Evolutionary conservation across 2,797 vertebrate genomes (phyloP).

Genomic region (Chelon labrosus): DNA sequence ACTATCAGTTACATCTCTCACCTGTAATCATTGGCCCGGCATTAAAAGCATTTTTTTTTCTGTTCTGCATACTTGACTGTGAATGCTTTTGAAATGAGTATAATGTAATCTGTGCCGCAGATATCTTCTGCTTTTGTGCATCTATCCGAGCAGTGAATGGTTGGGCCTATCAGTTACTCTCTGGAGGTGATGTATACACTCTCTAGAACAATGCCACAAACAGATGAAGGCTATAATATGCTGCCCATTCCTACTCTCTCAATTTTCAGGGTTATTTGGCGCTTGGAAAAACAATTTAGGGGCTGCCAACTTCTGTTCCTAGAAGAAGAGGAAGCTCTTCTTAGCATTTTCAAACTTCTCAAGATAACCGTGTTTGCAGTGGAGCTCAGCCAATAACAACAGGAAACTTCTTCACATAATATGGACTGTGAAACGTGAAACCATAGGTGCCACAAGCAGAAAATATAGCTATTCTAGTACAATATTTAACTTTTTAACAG

Average conservation of each 20-base stretch:
- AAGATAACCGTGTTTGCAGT: background rate
- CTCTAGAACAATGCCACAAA: conserved; percentile 86
- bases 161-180: conserved; percentile 82
- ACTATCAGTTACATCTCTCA: conserved; percentile 91
- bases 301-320: conserved; percentile 27
- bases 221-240: conserved; percentile 80
- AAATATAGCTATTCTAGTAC: conserved; percentile 3
- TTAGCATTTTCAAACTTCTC: conserved; percentile 5
- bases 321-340: conserved; percentile 16
- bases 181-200: conserved; percentile 85
- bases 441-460: background rate
- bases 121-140: conserved; percentile 89
- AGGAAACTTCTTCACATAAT: background rate
- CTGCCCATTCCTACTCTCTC: conserved; percentile 63
- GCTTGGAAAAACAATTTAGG: conserved; percentile 52
- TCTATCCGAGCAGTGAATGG: conserved; percentile 83
- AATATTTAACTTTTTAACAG: conserved; percentile 26
- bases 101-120: conserved; percentile 89
- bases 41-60: conserved; percentile 89
- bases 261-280: conserved; percentile 68
- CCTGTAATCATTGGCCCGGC: conserved; percentile 88
- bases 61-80: conserved; percentile 86
- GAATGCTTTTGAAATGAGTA: conserved; percentile 88
- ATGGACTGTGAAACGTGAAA: background rate
- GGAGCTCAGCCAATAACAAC: background rate